Conservation (phyloP, 2,113 vertebrate species). For the Bagarius yarrelli region DNA sequence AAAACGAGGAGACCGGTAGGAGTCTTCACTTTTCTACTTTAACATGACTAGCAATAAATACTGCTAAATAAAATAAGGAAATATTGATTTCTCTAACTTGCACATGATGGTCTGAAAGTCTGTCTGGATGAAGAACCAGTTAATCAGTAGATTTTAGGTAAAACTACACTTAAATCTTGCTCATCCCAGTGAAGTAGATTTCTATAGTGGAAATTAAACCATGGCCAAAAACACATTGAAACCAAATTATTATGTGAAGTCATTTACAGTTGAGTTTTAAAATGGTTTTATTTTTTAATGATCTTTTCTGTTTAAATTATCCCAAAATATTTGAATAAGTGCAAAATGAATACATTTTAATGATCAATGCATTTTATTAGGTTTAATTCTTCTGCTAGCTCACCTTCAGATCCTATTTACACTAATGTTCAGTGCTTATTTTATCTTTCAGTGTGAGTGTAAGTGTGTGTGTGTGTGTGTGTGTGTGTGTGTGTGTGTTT, state of each 20-base stretch:
- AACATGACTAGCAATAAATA: background rate
- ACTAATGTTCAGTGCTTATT: too few relatives aligned
- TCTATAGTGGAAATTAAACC: background rate
- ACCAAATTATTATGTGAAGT: background rate
- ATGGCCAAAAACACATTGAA: background rate
- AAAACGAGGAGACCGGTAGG: conserved; percentile 83
- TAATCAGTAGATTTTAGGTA: background rate
- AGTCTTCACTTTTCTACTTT: background rate
- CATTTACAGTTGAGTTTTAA: background rate
- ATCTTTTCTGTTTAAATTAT: background rate
- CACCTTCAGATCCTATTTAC: background rate
- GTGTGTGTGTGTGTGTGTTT: too few relatives aligned
- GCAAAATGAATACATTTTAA: background rate
- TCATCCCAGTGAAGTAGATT: background rate
- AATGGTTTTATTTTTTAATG: background rate
- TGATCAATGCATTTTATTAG: background rate
- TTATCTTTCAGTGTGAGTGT: too few relatives aligned
- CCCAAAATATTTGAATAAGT: too few relatives aligned
- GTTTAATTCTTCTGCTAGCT: background rate
- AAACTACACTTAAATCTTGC: background rate
- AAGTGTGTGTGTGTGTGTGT: too few relatives aligned
- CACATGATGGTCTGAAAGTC: too few relatives aligned
- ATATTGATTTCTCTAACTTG: too few relatives aligned
- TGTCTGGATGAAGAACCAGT: background rate
- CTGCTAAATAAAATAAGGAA: background rate